Evolutionary conservation across 92 coral and sea anemone species (phyloP).

Genomic region (Epizoanthus rinbou): DNA sequence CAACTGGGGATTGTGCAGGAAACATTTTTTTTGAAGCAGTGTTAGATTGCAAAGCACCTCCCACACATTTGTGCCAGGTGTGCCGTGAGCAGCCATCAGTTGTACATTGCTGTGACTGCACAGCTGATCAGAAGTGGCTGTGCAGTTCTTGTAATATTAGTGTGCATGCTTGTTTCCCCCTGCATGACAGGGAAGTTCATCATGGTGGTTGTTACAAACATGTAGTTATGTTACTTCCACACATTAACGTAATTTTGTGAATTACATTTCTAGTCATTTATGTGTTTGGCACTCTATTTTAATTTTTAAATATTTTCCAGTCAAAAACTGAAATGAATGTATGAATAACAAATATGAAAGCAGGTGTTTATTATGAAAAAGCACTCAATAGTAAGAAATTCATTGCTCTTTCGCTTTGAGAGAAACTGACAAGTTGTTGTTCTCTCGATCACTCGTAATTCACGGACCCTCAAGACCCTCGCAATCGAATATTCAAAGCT

Average conservation of each 20-base stretch:
- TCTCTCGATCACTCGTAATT: too few species aligned
- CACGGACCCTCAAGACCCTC: constrained; percentile 22
- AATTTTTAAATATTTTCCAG: too few species aligned
- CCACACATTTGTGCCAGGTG: background rate
- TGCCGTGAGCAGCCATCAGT: constrained; percentile 20
- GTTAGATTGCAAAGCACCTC: constrained; percentile 11
- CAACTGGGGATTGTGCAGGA: constrained; percentile 1
- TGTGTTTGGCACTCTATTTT: too few species aligned
- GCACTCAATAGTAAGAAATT: too few species aligned
- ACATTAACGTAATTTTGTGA: too few species aligned
- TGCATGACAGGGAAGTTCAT: constrained; percentile 13
- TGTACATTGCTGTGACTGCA: constrained; percentile 13
- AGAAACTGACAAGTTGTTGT: too few species aligned
- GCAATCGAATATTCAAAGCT: constrained; percentile 6
- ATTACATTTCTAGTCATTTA: too few species aligned
- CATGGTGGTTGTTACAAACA: constrained; percentile 1
- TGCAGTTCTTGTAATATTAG: background rate
- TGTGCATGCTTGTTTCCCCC: background rate
- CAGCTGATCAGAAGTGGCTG: background rate
- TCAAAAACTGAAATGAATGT: too few species aligned
- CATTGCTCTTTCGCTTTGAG: too few species aligned
- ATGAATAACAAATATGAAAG: too few species aligned
- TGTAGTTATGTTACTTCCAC: background rate
- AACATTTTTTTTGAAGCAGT: background rate
- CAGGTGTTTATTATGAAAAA: too few species aligned